A percentile compares a stretch with the other conserved stretches of the same genome.
Evolutionary conservation across 2,113 vertebrate species (phyloP).

Genomic region (Phoxinus phoxinus): DNA sequence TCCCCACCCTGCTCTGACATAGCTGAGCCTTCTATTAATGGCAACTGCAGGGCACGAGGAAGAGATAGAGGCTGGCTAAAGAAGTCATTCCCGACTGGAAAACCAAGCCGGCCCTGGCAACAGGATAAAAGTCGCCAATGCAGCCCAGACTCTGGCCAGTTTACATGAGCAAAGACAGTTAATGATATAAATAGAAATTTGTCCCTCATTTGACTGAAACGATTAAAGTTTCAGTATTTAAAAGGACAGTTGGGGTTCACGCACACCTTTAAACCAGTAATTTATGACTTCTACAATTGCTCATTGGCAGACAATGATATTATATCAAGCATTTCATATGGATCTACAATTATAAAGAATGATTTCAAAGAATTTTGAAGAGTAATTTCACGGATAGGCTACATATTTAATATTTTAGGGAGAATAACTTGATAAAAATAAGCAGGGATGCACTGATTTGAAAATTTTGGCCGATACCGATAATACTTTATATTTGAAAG

Average conservation of each 20-base stretch:
- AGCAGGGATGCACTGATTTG: too few species aligned
- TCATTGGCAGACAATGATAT: not conserved
- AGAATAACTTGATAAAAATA: not conserved
- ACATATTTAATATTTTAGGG: not conserved
- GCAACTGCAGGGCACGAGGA: conserved; percentile 21
- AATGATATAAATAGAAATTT: not conserved
- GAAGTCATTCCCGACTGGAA: conserved; percentile 35
- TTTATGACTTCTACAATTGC: not conserved
- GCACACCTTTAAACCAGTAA: not conserved
- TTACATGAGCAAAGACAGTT: conserved; percentile 1
- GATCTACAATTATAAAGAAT: not conserved
- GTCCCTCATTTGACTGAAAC: not conserved
- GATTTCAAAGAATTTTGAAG: too few species aligned
- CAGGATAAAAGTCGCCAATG: conserved; percentile 24
- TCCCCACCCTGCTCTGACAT: conserved; percentile 45
- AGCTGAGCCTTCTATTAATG: conserved; percentile 64
- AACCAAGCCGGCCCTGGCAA: conserved; percentile 33
- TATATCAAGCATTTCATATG: not conserved
- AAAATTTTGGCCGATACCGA: too few species aligned
- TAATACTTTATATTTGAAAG: too few species aligned
- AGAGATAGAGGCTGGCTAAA: conserved; percentile 48
- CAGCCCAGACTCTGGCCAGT: not conserved
- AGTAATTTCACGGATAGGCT: not conserved
- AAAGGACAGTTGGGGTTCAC: not conserved
- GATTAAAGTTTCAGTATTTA: not conserved